Percentiles rank a stretch among this genome's conserved stretches.
Evolutionary conservation across 2,888 invertebrate genomes (phyloP).

Genomic region (Lochmaea capreae): DNA sequence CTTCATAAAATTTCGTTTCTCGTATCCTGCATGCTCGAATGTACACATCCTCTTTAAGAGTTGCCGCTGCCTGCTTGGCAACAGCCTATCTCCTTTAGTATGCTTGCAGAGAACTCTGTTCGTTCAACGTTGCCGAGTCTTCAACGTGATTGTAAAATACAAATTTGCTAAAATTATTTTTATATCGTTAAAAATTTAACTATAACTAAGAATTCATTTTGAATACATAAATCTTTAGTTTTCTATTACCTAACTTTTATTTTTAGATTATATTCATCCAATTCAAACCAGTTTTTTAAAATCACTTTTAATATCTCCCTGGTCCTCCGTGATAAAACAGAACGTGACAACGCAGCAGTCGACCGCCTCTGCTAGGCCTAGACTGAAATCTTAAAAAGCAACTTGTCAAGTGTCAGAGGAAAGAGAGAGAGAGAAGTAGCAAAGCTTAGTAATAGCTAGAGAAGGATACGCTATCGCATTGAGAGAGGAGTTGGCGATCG

Average conservation of each 20-base stretch:
- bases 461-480: constrained; percentile 45
- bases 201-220: too few relatives aligned
- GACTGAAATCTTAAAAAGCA: constrained; percentile 65
- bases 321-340: not conserved
- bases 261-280: too few relatives aligned
- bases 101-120: constrained; percentile 27
- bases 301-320: not conserved
- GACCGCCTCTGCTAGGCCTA: constrained; percentile 56
- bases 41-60: constrained; percentile 37
- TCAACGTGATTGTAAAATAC: not conserved
- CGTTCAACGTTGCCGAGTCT: constrained; percentile 25
- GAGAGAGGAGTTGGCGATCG: constrained; percentile 42
- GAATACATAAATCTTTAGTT: too few relatives aligned
- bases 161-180: not conserved
- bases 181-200: too few relatives aligned
- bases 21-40: constrained; percentile 34
- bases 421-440: constrained; percentile 56
- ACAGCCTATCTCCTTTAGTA: constrained; percentile 37
- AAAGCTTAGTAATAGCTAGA: constrained; percentile 1
- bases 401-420: constrained; percentile 66
- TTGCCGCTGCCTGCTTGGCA: constrained; percentile 16
- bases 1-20: constrained; percentile 40
- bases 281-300: not conserved
- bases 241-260: too few relatives aligned
- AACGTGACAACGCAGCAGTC: constrained; percentile 36